Conservation (phyloP, 2,113 vertebrate genomes). For the Oreochromis aureus region DNA sequence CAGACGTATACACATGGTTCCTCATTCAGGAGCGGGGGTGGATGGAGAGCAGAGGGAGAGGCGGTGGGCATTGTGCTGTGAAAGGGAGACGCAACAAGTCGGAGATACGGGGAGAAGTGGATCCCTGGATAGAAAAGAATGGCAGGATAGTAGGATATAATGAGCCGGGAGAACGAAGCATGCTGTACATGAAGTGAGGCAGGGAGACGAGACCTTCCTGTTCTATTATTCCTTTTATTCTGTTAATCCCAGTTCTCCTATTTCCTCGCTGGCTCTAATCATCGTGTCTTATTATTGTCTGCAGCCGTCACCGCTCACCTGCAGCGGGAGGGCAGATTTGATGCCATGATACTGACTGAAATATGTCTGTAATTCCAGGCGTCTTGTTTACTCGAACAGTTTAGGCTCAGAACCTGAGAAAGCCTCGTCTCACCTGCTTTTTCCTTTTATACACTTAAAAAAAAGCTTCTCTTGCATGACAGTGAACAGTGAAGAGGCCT, state of each 20-base stretch:
- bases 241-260: not conserved
- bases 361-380: not conserved
- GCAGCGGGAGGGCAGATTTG: not conserved
- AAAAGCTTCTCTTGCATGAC: not conserved
- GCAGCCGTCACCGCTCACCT: not conserved
- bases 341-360: not conserved
- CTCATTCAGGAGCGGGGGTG: conserved; percentile 44
- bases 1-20: conserved; percentile 38
- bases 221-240: conserved; percentile 16
- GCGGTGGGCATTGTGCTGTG: not conserved
- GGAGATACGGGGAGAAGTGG: not conserved
- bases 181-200: not conserved
- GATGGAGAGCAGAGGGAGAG: conserved; percentile 23
- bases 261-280: not conserved
- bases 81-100: conserved; percentile 46
- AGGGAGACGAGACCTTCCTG: not conserved
- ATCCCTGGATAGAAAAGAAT: not conserved
- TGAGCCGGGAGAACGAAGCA: not conserved
- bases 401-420: not conserved
- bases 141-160: not conserved
- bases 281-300: not conserved
- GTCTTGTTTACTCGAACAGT: not conserved
- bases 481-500: not conserved
- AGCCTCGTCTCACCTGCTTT: not conserved
- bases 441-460: not conserved